Evolutionary conservation across 2,113 vertebrate genomes (phyloP).

Genomic region (Falcunculus frontatus): DNA sequence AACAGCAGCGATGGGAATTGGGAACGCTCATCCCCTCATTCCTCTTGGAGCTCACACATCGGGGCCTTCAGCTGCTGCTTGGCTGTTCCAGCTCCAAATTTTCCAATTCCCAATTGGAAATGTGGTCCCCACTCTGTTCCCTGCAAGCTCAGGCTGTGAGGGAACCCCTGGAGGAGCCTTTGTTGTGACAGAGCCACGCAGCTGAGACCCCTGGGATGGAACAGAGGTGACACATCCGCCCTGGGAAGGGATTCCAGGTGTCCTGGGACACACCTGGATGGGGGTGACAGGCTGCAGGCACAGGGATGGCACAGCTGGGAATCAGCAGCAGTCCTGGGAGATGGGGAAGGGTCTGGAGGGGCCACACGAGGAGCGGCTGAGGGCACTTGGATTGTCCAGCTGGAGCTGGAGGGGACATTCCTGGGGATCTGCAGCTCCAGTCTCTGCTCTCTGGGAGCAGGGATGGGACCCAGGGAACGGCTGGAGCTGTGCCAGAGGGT

Average conservation of each 20-base stretch:
- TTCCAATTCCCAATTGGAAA: background rate
- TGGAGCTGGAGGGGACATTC: background rate
- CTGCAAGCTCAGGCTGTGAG: background rate
- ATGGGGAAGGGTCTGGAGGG: background rate
- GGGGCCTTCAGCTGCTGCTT: background rate
- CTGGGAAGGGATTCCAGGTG: background rate
- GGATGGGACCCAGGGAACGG: background rate
- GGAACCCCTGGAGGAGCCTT: background rate
- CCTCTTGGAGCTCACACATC: background rate
- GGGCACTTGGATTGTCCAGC: background rate
- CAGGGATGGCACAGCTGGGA: background rate
- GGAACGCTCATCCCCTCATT: background rate
- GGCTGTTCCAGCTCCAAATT: background rate
- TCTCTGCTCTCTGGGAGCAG: background rate
- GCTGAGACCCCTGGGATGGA: accelerated
- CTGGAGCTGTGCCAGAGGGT: background rate
- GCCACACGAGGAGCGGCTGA: background rate
- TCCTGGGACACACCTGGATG: accelerated
- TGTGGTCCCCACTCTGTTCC: accelerated
- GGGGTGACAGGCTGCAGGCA: background rate
- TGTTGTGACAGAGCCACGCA: accelerated
- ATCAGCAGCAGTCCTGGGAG: background rate
- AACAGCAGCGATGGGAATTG: background rate
- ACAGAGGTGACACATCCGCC: accelerated
- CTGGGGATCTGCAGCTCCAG: background rate